phyloP scores from a whole-genome alignment of 2,888 invertebrate genomes.

The Xestia ashworthii region DNA sequence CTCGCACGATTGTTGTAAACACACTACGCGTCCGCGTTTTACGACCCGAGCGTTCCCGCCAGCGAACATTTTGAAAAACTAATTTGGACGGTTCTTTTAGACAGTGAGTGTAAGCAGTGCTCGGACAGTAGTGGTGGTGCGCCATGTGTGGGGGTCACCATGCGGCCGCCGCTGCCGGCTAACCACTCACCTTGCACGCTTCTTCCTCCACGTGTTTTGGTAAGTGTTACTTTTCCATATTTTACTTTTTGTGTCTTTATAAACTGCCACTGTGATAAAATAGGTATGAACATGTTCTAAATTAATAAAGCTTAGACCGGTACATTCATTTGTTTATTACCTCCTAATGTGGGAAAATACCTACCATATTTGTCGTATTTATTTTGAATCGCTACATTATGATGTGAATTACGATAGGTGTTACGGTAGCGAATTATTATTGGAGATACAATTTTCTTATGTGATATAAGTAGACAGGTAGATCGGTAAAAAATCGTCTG shows the following conservation, averaged over 20 bases:
- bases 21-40: conserved; percentile 69
- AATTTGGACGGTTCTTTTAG: conserved; percentile 38
- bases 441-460: background rate
- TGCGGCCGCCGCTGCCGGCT: conserved; percentile 82
- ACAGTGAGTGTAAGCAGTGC: conserved; percentile 59
- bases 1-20: conserved; percentile 70
- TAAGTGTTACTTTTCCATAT: conserved; percentile 72
- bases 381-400: background rate
- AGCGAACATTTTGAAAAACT: conserved; percentile 45
- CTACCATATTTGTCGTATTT: background rate
- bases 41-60: conserved; percentile 36
- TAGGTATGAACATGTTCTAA: conserved; percentile 9
- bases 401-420: background rate
- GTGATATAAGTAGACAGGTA: conserved; percentile 2
- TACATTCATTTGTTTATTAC: background rate
- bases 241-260: conserved; percentile 2
- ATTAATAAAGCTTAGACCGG: background rate
- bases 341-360: conserved; percentile 2
- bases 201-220: conserved; percentile 79
- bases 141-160: conserved; percentile 81
- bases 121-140: conserved; percentile 67
- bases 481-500: background rate
- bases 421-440: background rate
- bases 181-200: conserved; percentile 72
- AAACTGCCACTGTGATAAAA: conserved; percentile 56